Conservation (phyloP, 2,797 vertebrate genomes). For the Poeciliopsis gracilis region DNA sequence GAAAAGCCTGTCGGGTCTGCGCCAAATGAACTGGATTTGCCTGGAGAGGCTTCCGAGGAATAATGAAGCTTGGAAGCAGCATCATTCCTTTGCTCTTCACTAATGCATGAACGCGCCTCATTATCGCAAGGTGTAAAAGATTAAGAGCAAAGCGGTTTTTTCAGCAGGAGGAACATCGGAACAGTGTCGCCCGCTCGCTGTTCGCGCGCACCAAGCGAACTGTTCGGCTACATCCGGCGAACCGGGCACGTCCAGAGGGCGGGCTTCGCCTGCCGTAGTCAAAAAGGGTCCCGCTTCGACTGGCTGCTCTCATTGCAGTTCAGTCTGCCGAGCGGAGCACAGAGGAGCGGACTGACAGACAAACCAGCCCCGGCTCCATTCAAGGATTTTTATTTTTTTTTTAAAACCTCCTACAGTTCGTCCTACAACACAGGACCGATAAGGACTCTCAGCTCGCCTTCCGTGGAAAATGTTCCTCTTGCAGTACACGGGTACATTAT, state of each 20-base stretch:
- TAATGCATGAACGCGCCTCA: neutral
- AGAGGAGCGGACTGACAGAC: constrained; percentile 69
- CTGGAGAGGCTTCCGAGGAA: no score
- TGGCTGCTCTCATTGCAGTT: constrained; percentile 80
- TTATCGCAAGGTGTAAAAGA: neutral
- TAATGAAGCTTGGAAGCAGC: constrained; percentile 1
- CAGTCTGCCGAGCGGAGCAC: constrained; percentile 74
- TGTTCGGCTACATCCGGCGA: constrained; percentile 9
- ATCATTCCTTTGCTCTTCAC: constrained; percentile 8
- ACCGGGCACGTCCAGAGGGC: constrained; percentile 62
- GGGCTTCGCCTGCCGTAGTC: constrained; percentile 61
- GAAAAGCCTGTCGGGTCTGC: neutral
- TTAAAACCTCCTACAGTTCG: constrained; percentile 44
- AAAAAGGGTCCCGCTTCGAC: constrained; percentile 75
- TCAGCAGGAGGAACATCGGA: neutral
- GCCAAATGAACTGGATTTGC: neutral
- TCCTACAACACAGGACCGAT: constrained; percentile 68
- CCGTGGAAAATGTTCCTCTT: constrained; percentile 90
- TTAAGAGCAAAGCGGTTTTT: neutral
- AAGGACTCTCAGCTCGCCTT: constrained; percentile 44
- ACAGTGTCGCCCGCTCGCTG: constrained; percentile 32
- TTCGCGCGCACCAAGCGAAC: constrained; percentile 18
- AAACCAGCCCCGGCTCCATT: constrained; percentile 46
- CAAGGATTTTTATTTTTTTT: constrained; percentile 66
- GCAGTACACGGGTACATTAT: constrained; percentile 87